Conservation (phyloP, 35 echinoderm and acorn worm genomes). For the Anneissia japonica region DNA sequence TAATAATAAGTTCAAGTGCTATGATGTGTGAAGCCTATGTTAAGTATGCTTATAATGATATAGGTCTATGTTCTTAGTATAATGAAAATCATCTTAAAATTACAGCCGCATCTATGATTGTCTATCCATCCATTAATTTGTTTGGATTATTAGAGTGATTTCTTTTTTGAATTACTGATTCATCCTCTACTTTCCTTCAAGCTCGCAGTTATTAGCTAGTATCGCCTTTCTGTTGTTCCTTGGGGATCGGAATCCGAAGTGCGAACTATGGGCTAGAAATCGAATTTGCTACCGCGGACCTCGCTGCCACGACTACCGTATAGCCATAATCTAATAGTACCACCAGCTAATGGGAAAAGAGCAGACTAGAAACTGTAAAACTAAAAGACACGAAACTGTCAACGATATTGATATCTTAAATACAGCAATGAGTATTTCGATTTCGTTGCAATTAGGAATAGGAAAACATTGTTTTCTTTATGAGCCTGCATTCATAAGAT, state of each 20-base stretch:
- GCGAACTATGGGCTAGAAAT: not conserved
- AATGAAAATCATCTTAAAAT: not conserved
- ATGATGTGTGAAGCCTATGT: no score
- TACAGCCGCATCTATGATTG: not conserved
- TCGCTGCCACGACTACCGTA: not conserved
- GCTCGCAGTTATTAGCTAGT: not conserved
- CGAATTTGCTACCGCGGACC: not conserved
- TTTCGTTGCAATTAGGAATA: no score
- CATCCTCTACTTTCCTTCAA: not conserved
- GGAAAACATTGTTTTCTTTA: not conserved
- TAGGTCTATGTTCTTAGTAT: not conserved
- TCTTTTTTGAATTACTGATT: not conserved
- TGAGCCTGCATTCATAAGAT: no score
- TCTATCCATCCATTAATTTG: not conserved
- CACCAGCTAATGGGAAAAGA: not conserved
- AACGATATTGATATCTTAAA: not conserved
- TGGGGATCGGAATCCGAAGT: not conserved
- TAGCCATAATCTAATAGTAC: not conserved
- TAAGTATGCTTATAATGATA: no score
- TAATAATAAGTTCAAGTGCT: no score
- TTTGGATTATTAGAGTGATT: not conserved
- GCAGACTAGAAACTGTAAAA: not conserved
- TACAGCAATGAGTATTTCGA: not conserved
- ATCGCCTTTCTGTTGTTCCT: not conserved
- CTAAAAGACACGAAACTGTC: not conserved